Percentiles rank a stretch among this genome's conserved stretches.
phyloP scores from a whole-genome alignment of 2,113 vertebrate genomes.

The Bubo blakistoni region DNA sequence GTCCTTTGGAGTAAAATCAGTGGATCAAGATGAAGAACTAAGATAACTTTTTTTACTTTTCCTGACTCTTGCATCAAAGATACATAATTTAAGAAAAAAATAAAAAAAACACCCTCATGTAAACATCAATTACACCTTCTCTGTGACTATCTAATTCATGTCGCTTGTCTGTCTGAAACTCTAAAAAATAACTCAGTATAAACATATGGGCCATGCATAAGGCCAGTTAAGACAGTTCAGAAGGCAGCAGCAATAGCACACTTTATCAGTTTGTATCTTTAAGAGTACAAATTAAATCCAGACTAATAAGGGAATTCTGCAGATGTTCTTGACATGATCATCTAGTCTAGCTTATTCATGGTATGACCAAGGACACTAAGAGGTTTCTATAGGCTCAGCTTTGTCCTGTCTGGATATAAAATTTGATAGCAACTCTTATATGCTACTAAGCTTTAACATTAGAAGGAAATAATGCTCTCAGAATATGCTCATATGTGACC shows the following conservation, averaged over 20 bases:
- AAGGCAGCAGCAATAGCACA: not conserved
- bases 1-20: not conserved
- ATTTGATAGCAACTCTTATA: not conserved
- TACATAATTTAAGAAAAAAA: not conserved
- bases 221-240: not conserved
- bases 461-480: not conserved
- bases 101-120: not conserved
- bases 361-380: not conserved
- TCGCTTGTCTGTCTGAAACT: not conserved
- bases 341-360: not conserved
- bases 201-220: not conserved
- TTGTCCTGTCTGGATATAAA: not conserved
- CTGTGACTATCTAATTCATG: not conserved
- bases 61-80: not conserved
- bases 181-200: not conserved
- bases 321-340: not conserved
- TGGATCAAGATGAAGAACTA: not conserved
- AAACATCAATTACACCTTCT: not conserved
- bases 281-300: not conserved
- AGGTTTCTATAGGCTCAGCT: not conserved
- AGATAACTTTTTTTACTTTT: not conserved
- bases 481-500: not conserved
- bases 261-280: not conserved
- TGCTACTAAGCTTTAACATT: not conserved
- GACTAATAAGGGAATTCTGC: not conserved